Base-by-base conservation (phyloP, 2,797 vertebrate species). In the Sphenopsis melanotis region DNA sequence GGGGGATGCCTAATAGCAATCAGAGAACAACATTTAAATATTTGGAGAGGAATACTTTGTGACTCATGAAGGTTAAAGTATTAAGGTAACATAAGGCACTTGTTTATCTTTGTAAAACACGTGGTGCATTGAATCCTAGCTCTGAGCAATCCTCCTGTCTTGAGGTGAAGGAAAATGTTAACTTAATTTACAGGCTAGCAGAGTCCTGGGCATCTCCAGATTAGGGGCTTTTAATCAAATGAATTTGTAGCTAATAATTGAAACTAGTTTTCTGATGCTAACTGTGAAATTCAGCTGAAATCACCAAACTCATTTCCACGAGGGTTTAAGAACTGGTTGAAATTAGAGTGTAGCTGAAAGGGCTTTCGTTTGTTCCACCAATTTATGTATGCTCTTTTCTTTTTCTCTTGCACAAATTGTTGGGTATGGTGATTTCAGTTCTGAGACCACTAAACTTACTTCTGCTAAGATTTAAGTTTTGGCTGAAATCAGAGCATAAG, bases 151-250 rank as follows among this genome's bases (percentile, higher is more conserved):
- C 75, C 79, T 94, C 50, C 92, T 83, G 95, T 93, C 74, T 95
- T 90, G 96, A 87, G 93, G 75, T 96, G 95, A 96, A 94, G 87
- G 89, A 89, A 96, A 93, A 66, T 63, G 80, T 65, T 96, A 90
- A 95, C 95, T 96, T 97, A 97, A 96, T 96, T 97, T 96, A 90
- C 52, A 96, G 87, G 85, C 80, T 75, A 69, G 57, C 59, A 82
- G 77, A 65, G 39, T 89, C 50, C 61, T 93, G 83, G n/a, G 52
- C 69, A 84, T 92, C 95, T 96, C 59, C 81, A 92, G 92, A 96
- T 94, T 89, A 97, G 85, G 53, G 53, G 24, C 60, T 95, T 97
- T 97, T 97, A 96, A 92, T 96, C 84, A 94, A 95, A 95, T 78
- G 92, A 75, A 95, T 89, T 92, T 93, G 83, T 95, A 92, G 69